Percentiles rank a stretch among this genome's conserved stretches.
Evolutionary conservation across 2,888 invertebrate species (phyloP).

Genomic region (Drymonia ruficornis): DNA sequence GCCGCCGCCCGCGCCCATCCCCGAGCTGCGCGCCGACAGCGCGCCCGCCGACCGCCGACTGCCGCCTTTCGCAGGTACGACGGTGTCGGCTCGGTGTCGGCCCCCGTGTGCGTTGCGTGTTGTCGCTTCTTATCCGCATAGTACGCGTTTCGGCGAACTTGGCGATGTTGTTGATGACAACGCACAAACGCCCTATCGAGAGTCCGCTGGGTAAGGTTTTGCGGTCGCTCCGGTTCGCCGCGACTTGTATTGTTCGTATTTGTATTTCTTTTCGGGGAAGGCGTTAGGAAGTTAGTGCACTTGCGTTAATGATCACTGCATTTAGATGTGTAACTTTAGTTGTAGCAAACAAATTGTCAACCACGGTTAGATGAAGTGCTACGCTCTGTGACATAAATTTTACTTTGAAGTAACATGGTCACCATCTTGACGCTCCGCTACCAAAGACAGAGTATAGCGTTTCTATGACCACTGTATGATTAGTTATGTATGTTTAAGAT

Average conservation of each 20-base stretch:
- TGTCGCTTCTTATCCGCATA: neutral
- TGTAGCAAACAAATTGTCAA: neutral
- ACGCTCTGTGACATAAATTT: neutral
- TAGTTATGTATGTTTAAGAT: no score
- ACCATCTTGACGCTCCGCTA: no score
- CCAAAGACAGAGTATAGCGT: no score
- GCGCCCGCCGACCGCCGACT: slow-evolving; percentile 44
- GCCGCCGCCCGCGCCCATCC: slow-evolving; percentile 93
- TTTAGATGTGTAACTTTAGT: neutral
- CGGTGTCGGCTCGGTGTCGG: slow-evolving; percentile 2
- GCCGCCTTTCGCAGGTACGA: slow-evolving; percentile 77
- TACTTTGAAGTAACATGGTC: no score
- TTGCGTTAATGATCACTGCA: neutral
- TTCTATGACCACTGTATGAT: no score
- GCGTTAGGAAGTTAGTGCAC: neutral
- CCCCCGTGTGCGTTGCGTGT: neutral
- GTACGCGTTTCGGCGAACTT: slow-evolving; percentile 1
- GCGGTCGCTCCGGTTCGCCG: slow-evolving; percentile 5
- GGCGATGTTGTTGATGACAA: no score
- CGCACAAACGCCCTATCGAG: no score
- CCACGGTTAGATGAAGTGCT: neutral
- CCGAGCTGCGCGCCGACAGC: slow-evolving; percentile 91
- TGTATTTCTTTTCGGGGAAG: neutral
- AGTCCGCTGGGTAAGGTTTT: neutral
- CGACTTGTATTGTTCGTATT: neutral